Evolutionary conservation across 53 echinoderm and acorn worm genomes (phyloP).

Genomic region (Temnopleurus reevesii): DNA sequence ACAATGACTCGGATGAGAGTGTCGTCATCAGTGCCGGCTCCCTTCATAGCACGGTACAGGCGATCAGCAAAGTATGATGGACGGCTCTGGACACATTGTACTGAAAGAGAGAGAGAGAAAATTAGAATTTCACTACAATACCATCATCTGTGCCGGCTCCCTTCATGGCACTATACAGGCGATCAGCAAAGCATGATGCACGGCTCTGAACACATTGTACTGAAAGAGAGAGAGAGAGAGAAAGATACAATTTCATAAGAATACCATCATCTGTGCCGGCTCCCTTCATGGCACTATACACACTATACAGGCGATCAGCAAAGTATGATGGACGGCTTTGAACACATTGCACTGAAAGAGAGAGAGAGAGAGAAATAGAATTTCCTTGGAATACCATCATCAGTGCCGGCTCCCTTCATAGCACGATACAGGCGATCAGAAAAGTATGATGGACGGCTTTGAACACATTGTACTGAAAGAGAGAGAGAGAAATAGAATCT

Average conservation of each 20-base stretch:
- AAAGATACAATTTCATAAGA: slow-evolving; percentile 75
- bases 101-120: slow-evolving; percentile 48
- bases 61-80: slow-evolving; percentile 92
- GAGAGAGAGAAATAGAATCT: slow-evolving; percentile 76
- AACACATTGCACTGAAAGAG: slow-evolving; percentile 68
- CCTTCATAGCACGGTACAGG: slow-evolving; percentile 86
- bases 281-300: slow-evolving; percentile 96
- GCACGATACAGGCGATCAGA: slow-evolving; percentile 81
- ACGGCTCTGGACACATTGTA: slow-evolving; percentile 74
- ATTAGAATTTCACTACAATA: slow-evolving; percentile 78
- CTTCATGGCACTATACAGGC: slow-evolving; percentile 84
- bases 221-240: neutral
- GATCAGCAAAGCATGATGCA: slow-evolving; percentile 84
- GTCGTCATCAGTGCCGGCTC: slow-evolving; percentile 93
- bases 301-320: slow-evolving; percentile 78
- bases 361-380: slow-evolving; percentile 35
- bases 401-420: slow-evolving; percentile 92
- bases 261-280: slow-evolving; percentile 88
- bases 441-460: slow-evolving; percentile 74
- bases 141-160: slow-evolving; percentile 92
- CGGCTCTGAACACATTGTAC: slow-evolving; percentile 76
- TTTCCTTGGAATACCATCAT: slow-evolving; percentile 81
- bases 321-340: slow-evolving; percentile 73
- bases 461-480: slow-evolving; percentile 82
- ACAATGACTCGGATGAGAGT: slow-evolving; percentile 86